Evolutionary conservation across 2,888 invertebrate genomes (phyloP).

Genomic region (Tineola bisselliella): DNA sequence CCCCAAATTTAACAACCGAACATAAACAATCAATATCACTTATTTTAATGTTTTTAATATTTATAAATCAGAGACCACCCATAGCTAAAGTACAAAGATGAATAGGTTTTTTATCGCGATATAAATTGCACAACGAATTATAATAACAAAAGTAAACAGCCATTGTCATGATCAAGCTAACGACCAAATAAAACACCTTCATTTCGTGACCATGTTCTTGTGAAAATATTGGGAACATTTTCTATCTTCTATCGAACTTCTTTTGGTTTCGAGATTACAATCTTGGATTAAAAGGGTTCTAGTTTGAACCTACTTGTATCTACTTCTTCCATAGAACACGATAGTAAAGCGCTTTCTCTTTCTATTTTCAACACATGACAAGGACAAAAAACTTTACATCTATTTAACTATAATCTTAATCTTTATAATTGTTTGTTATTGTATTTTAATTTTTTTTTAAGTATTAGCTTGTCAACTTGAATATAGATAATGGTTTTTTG

Average conservation of each 20-base stretch:
- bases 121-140: slow-evolving; percentile 8
- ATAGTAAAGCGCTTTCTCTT: too few relatives aligned
- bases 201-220: background rate
- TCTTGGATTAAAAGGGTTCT: background rate
- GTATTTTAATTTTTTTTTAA: too few relatives aligned
- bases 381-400: too few relatives aligned
- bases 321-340: too few relatives aligned
- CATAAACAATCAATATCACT: background rate
- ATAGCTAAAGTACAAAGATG: background rate
- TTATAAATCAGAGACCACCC: slow-evolving; percentile 6
- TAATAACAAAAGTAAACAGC: slow-evolving; percentile 1
- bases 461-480: too few relatives aligned
- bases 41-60: background rate
- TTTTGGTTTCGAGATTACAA: background rate
- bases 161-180: background rate
- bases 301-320: too few relatives aligned
- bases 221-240: background rate
- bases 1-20: background rate
- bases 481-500: too few relatives aligned
- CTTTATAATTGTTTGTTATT: too few relatives aligned
- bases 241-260: background rate
- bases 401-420: too few relatives aligned
- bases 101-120: slow-evolving; percentile 10
- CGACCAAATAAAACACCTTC: background rate
- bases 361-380: too few relatives aligned